phyloP scores from a whole-genome alignment of 1,140 invertebrate species.

The Heliconius congener region DNA sequence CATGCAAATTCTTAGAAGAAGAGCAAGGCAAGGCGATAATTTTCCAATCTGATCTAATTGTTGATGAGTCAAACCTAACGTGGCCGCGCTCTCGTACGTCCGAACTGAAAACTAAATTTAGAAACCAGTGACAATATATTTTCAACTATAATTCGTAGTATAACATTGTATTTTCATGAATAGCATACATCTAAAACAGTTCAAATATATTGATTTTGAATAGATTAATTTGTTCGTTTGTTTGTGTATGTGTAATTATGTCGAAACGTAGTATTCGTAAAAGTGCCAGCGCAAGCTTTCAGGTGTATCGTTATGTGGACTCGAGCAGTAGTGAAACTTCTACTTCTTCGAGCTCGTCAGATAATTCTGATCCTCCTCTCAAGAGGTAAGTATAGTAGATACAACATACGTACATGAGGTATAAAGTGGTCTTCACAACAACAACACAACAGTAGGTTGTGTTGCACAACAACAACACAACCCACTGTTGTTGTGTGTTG shows the following conservation, averaged over 20 bases:
- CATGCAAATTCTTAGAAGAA: background rate
- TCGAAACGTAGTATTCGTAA: conserved; percentile 50
- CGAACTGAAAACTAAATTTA: conserved; percentile 57
- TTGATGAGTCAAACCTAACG: conserved; percentile 44
- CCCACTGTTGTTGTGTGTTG: too few relatives aligned
- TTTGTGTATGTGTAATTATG: conserved; percentile 29
- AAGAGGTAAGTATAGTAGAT: conserved; percentile 54
- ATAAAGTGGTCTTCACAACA: background rate
- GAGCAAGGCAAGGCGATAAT: conserved; percentile 29
- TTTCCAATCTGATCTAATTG: conserved; percentile 45
- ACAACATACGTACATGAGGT: background rate
- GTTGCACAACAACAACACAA: too few relatives aligned
- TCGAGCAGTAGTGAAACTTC: conserved; percentile 64
- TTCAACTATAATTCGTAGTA: conserved; percentile 40
- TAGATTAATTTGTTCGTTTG: background rate
- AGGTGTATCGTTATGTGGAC: conserved; percentile 53
- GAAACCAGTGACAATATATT: conserved; percentile 58
- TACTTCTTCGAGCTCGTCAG: conserved; percentile 55
- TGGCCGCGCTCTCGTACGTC: conserved; percentile 41
- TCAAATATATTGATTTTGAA: background rate
- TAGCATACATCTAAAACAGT: background rate
- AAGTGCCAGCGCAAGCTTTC: conserved; percentile 60
- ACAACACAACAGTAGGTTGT: too few relatives aligned
- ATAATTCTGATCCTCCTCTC: conserved; percentile 58
- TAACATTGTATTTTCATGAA: conserved; percentile 11